Evolutionary conservation across 2,888 invertebrate genomes (phyloP), one percentile per base, ranked within the genome.

Genomic region (Caenorhabditis macrosperma): DNA sequence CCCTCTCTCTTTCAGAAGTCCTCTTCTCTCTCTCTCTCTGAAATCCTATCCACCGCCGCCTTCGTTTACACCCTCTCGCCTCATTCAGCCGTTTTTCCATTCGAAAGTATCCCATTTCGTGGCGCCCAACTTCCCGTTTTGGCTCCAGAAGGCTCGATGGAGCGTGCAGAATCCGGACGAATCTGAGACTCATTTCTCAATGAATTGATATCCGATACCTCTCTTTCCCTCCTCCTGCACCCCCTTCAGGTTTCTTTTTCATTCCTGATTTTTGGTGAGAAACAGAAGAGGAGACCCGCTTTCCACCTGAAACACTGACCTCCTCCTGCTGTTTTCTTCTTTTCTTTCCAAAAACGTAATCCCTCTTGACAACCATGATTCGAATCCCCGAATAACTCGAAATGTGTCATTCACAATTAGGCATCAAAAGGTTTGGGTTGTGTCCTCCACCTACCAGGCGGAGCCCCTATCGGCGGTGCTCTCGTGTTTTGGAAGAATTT

Each of bases 201-300:
- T 74, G 74, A 74, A 64, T 68, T 64, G 74, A 74, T 64, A 74
- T 74, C 41, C 74, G 74, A 74, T 74, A 74, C 74, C 59, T 0
- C 28, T 44, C 17, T 44, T 20, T 28, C 22, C 46, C 41, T 46
- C 63, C 41, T 41, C 55, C 41, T 64, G 41, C 48, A 44, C 33
- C 72, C 9, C 22, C n/a, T 20, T 22, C 48, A 59, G 74, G 57
- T 74, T 74, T 72, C 55, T 57, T 57, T 57, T 52, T 12, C n/a
- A 33, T 63, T 61, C 50, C 48, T 66, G 59, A 68, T 71, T 52
- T 69, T 38, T 69, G 52, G 50, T n/a, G n/a, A n/a, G n/a, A n/a
- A n/a, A n/a, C n/a, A n/a, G n/a, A n/a, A n/a, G n/a, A n/a, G n/a
- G n/a, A n/a, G n/a, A n/a, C n/a, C n/a, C n/a, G n/a, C n/a, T n/a